These are phyloP conservation scores for Picus viridis DNA, from an alignment of 2,797 vertebrate species.

Conservation along the genomic window DNA sequence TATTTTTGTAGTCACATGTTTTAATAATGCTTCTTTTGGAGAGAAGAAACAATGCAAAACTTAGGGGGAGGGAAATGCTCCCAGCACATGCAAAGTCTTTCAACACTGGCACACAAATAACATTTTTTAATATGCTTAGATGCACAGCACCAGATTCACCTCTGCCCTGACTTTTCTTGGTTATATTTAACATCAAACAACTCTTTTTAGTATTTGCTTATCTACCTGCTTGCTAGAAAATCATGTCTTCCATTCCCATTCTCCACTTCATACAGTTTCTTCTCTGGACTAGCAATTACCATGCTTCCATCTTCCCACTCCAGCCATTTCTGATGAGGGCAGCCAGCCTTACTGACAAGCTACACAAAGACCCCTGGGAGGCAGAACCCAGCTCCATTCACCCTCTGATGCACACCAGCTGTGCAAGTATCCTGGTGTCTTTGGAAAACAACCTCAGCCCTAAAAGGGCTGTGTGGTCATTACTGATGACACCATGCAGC, in stretches of 20 bases:
- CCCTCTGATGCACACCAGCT: neutral
- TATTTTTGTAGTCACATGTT: neutral
- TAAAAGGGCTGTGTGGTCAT: fast-evolving
- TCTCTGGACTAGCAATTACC: neutral
- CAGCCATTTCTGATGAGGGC: neutral
- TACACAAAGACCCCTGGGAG: fast-evolving
- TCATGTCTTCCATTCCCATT: neutral
- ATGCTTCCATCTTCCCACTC: neutral
- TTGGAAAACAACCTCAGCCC: neutral
- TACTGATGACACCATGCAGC: neutral
- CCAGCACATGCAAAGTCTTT: neutral
- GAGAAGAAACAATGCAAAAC: neutral
- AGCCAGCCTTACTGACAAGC: neutral
- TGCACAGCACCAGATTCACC: neutral
- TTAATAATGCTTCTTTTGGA: neutral
- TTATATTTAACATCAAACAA: neutral
- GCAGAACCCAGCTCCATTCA: neutral
- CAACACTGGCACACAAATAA: neutral
- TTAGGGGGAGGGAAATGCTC: neutral
- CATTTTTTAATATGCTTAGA: neutral
- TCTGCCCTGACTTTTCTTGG: neutral
- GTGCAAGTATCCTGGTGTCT: neutral
- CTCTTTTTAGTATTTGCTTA: neutral
- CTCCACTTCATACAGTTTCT: neutral
- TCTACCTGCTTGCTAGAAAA: neutral